Evolutionary conservation across 2,113 vertebrate genomes (phyloP).

Genomic region (Sturnus vulgaris): DNA sequence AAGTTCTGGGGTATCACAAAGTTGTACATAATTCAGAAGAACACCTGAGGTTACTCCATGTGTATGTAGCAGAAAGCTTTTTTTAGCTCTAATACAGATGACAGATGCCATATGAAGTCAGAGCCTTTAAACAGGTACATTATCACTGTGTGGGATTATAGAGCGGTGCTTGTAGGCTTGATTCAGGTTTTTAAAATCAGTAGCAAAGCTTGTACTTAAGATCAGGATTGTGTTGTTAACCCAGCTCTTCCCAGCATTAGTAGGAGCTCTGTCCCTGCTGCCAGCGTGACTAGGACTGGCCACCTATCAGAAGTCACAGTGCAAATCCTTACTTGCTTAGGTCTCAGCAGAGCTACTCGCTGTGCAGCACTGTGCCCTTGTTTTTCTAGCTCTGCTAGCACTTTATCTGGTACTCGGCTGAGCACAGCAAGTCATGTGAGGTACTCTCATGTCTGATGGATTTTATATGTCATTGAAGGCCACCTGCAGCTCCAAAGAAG

Average conservation of each 20-base stretch:
- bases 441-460: neutral
- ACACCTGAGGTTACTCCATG: slow-evolving; percentile 50
- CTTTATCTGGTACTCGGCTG: neutral
- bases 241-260: neutral
- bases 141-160: neutral
- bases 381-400: neutral
- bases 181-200: neutral
- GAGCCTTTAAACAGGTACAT: neutral
- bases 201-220: neutral
- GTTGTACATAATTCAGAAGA: slow-evolving; percentile 30
- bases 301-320: neutral
- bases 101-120: neutral
- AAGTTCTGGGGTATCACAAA: slow-evolving; percentile 69
- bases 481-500: neutral
- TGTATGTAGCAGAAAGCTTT: neutral
- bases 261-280: neutral
- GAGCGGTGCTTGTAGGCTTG: neutral
- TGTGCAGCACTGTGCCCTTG: neutral
- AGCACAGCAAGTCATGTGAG: neutral
- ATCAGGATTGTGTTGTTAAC: neutral
- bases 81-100: neutral
- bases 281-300: neutral
- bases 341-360: neutral
- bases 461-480: neutral
- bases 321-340: neutral